Percentiles rank a stretch among this genome's conserved stretches.
Evolutionary conservation across 30 jellyfish, hydroid and myxozoan genomes (phyloP).

Genomic region (Pseudorhiza aurosa): DNA sequence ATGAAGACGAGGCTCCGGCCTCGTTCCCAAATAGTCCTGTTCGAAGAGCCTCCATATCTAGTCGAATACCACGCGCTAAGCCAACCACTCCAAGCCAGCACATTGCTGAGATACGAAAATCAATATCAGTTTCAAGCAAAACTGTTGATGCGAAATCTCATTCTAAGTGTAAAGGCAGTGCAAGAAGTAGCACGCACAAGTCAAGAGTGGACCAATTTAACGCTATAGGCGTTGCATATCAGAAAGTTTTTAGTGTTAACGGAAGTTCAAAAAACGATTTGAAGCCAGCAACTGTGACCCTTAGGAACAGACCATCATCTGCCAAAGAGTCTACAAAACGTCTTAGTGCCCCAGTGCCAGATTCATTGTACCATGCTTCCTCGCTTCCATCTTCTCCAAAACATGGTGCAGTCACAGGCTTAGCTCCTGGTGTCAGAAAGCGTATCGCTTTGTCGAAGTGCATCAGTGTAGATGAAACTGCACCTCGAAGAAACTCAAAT

Average conservation of each 20-base stretch:
- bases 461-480: slow-evolving; percentile 57
- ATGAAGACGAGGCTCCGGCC: slow-evolving; percentile 33
- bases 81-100: slow-evolving; percentile 87
- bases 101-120: slow-evolving; percentile 84
- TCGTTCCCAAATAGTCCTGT: slow-evolving; percentile 72
- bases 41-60: slow-evolving; percentile 59
- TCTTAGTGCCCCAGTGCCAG: slow-evolving; percentile 39
- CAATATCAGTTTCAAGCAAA: slow-evolving; percentile 61
- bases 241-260: slow-evolving; percentile 42
- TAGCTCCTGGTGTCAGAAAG: slow-evolving; percentile 67
- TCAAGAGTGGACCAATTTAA: slow-evolving; percentile 64
- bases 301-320: slow-evolving; percentile 65
- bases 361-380: neutral
- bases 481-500: slow-evolving; percentile 1
- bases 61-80: slow-evolving; percentile 92
- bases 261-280: neutral
- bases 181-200: slow-evolving; percentile 8
- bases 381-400: slow-evolving; percentile 72
- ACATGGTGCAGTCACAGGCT: slow-evolving; percentile 34
- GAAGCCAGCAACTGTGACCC: slow-evolving; percentile 65
- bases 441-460: slow-evolving; percentile 53
- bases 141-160: slow-evolving; percentile 28
- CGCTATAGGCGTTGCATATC: slow-evolving; percentile 57
- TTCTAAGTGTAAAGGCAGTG: slow-evolving; percentile 13
- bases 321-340: slow-evolving; percentile 51